These are phyloP conservation scores for Hypocryptadius cinnamomeus DNA, from an alignment of 2,113 vertebrate species.

Conservation along the genomic window DNA sequence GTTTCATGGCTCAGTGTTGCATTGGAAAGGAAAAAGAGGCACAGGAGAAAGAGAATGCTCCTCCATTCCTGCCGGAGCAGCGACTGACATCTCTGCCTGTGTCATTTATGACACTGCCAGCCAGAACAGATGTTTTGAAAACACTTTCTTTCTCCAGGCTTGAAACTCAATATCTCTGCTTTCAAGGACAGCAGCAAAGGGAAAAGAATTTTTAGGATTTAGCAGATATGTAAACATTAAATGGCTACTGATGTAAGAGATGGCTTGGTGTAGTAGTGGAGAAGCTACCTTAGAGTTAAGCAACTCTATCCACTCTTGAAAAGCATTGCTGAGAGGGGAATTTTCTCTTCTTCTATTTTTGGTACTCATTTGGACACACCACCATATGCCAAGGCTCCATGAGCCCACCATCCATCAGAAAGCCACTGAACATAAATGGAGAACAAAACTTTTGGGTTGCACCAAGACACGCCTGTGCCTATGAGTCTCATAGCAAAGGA, in stretches of 20 bases:
- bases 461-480: not conserved
- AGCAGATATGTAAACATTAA: not conserved
- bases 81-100: not conserved
- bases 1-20: not conserved
- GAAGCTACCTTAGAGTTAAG: not conserved
- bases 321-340: not conserved
- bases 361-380: not conserved
- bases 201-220: not conserved
- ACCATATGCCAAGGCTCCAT: not conserved
- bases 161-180: not conserved
- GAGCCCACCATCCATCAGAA: not conserved
- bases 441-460: not conserved
- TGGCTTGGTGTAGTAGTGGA: accelerated
- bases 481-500: not conserved
- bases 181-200: not conserved
- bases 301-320: not conserved
- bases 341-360: not conserved
- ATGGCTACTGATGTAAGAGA: not conserved
- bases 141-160: not conserved
- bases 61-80: not conserved
- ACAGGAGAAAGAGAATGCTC: not conserved
- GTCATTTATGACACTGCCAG: not conserved
- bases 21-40: not conserved
- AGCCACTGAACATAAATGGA: not conserved
- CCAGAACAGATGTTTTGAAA: not conserved